Evolutionary conservation across 2,888 invertebrate genomes (phyloP).

Genomic region (Nemotelus pantherinus): DNA sequence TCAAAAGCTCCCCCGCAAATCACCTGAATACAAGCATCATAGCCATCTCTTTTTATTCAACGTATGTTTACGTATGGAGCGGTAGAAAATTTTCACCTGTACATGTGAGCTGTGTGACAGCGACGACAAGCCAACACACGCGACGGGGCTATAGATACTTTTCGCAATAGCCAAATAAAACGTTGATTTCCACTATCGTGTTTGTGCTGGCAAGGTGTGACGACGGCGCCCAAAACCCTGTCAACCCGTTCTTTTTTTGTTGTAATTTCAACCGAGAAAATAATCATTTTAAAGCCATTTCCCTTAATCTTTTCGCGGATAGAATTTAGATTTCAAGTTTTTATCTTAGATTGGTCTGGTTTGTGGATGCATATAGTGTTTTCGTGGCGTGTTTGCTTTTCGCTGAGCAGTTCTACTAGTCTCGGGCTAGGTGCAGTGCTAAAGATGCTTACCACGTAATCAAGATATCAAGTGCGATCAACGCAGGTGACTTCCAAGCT

Average conservation of each 20-base stretch:
- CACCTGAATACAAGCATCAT: constrained; percentile 4
- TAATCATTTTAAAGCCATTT: too few relatives aligned
- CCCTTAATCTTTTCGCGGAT: too few relatives aligned
- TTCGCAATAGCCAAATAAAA: neutral
- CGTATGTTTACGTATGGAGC: constrained; percentile 7
- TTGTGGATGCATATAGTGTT: too few relatives aligned
- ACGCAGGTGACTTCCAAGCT: neutral
- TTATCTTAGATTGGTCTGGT: too few relatives aligned
- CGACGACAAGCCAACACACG: too few relatives aligned
- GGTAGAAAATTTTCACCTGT: neutral
- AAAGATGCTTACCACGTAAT: constrained; percentile 41
- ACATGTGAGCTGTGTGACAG: too few relatives aligned
- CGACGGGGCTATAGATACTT: too few relatives aligned
- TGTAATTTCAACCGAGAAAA: too few relatives aligned
- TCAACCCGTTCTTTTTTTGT: neutral
- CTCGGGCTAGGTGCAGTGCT: neutral
- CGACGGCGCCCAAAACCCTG: constrained; percentile 12
- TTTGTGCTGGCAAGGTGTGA: constrained; percentile 27
- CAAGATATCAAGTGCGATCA: neutral
- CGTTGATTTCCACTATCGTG: constrained; percentile 6
- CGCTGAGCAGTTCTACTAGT: too few relatives aligned
- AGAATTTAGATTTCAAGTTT: too few relatives aligned
- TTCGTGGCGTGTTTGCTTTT: too few relatives aligned
- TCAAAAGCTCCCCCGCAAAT: neutral
- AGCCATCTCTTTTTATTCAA: neutral